Conservation (phyloP, 2,113 vertebrate genomes). For the Cyprinodon tularosa region DNA sequence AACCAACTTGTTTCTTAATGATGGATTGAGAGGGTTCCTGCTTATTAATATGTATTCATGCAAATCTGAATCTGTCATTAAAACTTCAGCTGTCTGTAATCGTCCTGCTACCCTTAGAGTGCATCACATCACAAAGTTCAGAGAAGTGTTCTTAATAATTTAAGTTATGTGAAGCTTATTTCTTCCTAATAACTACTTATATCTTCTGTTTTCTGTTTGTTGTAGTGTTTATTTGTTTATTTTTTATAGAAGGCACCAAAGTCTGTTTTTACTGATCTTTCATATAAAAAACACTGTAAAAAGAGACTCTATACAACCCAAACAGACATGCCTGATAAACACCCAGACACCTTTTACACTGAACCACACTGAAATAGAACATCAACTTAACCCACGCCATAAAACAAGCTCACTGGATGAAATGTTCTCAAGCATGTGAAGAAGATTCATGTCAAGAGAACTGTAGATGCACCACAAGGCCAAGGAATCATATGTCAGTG, state of each 20-base stretch:
- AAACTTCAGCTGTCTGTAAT: too few species aligned
- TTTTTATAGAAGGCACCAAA: too few species aligned
- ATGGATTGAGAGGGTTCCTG: neutral
- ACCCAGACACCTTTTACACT: neutral
- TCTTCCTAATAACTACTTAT: neutral
- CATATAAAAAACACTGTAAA: too few species aligned
- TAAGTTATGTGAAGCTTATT: neutral
- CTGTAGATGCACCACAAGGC: constrained; percentile 2
- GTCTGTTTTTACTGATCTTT: neutral
- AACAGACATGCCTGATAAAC: neutral
- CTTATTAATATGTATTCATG: too few species aligned
- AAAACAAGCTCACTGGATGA: constrained; percentile 1
- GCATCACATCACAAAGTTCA: neutral
- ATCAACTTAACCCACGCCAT: neutral
- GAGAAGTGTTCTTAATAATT: neutral
- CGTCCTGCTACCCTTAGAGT: neutral
- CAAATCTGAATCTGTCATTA: too few species aligned
- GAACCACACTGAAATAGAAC: neutral
- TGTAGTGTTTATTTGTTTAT: too few species aligned
- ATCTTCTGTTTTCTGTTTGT: neutral
- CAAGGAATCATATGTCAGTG: neutral
- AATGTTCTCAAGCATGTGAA: neutral
- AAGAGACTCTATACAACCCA: too few species aligned
- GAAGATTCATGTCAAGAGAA: constrained; percentile 1
- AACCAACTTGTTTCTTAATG: too few species aligned